Percentiles rank a stretch among this genome's conserved stretches.
These are phyloP conservation scores for Cirrhinus molitorella DNA, from an alignment of 2,797 vertebrate genomes.

Conservation along the genomic window DNA sequence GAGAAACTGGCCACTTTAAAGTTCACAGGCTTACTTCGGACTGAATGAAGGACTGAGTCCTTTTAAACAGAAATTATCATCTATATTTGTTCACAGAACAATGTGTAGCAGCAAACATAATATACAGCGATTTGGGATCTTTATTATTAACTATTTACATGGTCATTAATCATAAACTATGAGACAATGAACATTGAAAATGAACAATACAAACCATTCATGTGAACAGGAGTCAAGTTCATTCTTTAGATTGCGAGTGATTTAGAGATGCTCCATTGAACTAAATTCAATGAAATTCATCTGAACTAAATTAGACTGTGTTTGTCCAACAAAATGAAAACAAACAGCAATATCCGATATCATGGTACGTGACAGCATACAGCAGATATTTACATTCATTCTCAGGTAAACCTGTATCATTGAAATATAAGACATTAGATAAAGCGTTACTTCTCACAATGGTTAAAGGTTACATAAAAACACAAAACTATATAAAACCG, in stretches of 20 bases:
- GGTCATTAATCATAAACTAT: neutral
- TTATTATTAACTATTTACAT: neutral
- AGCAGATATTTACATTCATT: neutral
- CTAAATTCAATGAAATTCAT: neutral
- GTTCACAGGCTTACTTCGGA: neutral
- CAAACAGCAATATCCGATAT: neutral
- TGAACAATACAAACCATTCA: neutral
- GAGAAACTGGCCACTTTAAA: neutral
- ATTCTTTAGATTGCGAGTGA: neutral
- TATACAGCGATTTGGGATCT: neutral
- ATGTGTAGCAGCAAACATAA: neutral
- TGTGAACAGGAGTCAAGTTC: too few species aligned
- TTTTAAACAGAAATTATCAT: neutral
- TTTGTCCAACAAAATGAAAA: conserved; percentile 8
- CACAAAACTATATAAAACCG: too few species aligned
- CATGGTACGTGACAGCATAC: neutral
- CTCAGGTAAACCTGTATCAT: neutral
- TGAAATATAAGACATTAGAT: neutral
- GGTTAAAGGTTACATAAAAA: too few species aligned
- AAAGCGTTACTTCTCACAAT: too few species aligned
- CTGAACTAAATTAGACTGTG: neutral
- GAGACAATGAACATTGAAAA: neutral
- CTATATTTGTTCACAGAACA: neutral
- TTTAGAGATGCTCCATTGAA: neutral
- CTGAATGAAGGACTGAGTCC: neutral